A percentile compares a stretch with the other conserved stretches of the same genome.
Conservation (phyloP, 2,888 invertebrate species). For the Pandemis heparana region DNA sequence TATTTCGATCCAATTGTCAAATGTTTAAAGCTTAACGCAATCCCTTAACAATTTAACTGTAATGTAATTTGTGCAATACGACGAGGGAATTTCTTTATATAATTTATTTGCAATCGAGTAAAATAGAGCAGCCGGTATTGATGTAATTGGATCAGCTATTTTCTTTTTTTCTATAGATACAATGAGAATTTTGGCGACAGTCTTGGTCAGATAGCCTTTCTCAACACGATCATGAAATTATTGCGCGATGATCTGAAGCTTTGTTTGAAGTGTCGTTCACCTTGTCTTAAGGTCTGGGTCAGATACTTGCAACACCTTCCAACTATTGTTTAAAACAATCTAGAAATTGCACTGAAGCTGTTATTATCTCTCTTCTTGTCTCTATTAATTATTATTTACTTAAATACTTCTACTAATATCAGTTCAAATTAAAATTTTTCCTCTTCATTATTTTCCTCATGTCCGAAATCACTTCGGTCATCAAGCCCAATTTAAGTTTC, state of each 20-base stretch:
- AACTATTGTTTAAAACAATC: not conserved
- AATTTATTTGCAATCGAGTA: constrained; percentile 55
- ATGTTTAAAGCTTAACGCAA: constrained; percentile 51
- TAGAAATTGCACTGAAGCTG: not conserved
- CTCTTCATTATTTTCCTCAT: not conserved
- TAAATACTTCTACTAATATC: not conserved
- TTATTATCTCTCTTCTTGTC: not conserved
- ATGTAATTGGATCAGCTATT: constrained; percentile 51
- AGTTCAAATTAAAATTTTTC: not conserved
- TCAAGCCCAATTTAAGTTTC: not conserved
- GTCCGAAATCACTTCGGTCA: not conserved
- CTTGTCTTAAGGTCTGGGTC: constrained; percentile 34
- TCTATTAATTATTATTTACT: not conserved
- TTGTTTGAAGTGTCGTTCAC: constrained; percentile 17
- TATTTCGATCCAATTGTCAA: constrained; percentile 40
- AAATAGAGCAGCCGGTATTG: constrained; percentile 55
- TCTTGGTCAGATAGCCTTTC: constrained; percentile 18
- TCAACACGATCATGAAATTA: constrained; percentile 33
- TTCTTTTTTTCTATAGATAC: constrained; percentile 25
- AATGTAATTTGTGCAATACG: constrained; percentile 61
- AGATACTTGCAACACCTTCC: not conserved
- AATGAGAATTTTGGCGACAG: constrained; percentile 18
- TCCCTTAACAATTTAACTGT: constrained; percentile 53
- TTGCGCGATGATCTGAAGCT: constrained; percentile 10
- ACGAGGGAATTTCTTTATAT: constrained; percentile 57